Base-by-base conservation (phyloP, 1,140 invertebrate genomes). In the Sipha flava region DNA sequence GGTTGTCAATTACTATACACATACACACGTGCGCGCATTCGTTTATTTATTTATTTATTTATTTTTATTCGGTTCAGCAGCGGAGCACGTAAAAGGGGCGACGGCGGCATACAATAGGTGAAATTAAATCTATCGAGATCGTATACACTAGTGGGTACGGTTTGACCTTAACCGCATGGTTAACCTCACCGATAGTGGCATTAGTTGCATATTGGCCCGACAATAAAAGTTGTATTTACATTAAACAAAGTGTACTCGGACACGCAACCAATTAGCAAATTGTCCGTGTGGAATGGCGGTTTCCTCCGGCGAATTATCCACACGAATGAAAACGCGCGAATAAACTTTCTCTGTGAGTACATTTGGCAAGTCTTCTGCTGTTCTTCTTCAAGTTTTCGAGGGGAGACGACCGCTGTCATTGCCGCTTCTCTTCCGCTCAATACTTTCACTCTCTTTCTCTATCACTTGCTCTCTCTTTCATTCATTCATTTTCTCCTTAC, bases 241-340 rank as follows among this genome's bases (percentile, higher is more conserved):
- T 52, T 75, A 9, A 49, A 54, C 49, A 37, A 54, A 75, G 31
- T 54, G n/a, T 21, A 21, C 31, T 21, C n/a, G 31, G 18, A 75
- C 72, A 75, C 72, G 72, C 72, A 34, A 75, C 72, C 72, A 75
- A 75, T 75, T 75, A 75, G 72, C n/a, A 75, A 75, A 75, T 75
- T 75, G 72, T 52, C 72, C 47, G 72, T 54, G 49, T 37, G 49
- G 52, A 54, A 75, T 75, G 31, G 29, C 72, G 31, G 31, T 75
- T 52, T 52, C 47, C 18, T 75, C 29, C n/a, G 72, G 47, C 31
- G 21, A 52, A 75, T 54, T 52, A 52, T 34, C n/a, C 45, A 34
- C 72, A 34, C 49, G 31, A 52, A 52, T 54, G 26, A 21, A 23
- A 75, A 49, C 31, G 18, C 31, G 9, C 72, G n/a, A 52, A 73